Evolutionary conservation across 2,888 invertebrate species (phyloP).

Genomic region (Malacosoma neustria): DNA sequence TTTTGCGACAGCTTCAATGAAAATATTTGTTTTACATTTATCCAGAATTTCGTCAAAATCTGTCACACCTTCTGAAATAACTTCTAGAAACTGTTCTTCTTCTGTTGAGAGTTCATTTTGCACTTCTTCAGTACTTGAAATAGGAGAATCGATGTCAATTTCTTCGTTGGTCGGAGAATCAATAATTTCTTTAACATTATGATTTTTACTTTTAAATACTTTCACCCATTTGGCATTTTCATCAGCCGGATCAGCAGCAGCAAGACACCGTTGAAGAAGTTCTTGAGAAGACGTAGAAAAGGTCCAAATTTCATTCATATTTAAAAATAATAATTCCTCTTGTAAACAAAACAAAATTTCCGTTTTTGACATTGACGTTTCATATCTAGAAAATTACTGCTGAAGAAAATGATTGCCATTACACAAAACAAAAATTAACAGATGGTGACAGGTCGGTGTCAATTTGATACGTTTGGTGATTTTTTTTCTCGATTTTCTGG

Average conservation of each 20-base stretch:
- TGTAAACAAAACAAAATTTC: slow-evolving; percentile 7
- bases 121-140: slow-evolving; percentile 4
- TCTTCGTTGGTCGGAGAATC: not conserved
- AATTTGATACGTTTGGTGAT: too few species aligned
- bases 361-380: too few species aligned
- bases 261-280: slow-evolving; percentile 23
- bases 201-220: slow-evolving; percentile 22
- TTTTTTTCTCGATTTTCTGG: too few species aligned
- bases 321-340: not conserved
- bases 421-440: too few species aligned
- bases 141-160: not conserved
- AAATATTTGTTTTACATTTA: slow-evolving; percentile 23
- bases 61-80: slow-evolving; percentile 18
- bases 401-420: too few species aligned
- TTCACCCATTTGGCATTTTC: slow-evolving; percentile 31
- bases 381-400: too few species aligned
- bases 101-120: slow-evolving; percentile 7
- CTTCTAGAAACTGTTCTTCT: slow-evolving; percentile 24
- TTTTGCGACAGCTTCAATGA: slow-evolving; percentile 25
- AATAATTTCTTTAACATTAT: not conserved
- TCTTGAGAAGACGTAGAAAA: slow-evolving; percentile 27
- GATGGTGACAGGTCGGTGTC: too few species aligned
- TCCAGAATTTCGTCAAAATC: slow-evolving; percentile 22
- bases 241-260: slow-evolving; percentile 19
- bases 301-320: slow-evolving; percentile 26